A percentile compares a stretch with the other conserved stretches of the same genome.
phyloP scores from a whole-genome alignment of 2,797 vertebrate species.

The Rhabdomys pumilio region DNA sequence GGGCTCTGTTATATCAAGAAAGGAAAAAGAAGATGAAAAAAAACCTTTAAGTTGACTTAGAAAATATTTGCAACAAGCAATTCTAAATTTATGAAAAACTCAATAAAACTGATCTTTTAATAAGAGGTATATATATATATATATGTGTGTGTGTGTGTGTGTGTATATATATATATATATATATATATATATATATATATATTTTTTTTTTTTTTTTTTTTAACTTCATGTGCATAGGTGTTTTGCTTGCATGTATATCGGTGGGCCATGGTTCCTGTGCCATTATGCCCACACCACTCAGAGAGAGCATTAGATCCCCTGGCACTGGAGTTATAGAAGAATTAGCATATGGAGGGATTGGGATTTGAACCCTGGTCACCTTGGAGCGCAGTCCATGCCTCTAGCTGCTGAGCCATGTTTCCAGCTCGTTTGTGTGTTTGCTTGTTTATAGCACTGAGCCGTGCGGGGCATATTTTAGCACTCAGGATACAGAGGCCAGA shows the following conservation, averaged over 20 bases:
- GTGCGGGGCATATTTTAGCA: background rate
- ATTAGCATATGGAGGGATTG: background rate
- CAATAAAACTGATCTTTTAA: background rate
- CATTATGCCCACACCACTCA: background rate
- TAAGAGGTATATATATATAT: background rate
- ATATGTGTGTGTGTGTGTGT: too few relatives aligned
- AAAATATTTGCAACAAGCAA: slow-evolving; percentile 33
- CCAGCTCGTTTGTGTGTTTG: background rate
- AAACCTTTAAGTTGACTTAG: background rate
- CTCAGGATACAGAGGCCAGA: background rate
- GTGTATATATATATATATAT: too few relatives aligned
- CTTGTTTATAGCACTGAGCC: background rate
- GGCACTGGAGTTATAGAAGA: background rate
- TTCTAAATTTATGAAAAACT: slow-evolving; percentile 58
- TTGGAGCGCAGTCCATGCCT: background rate
- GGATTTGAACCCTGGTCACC: background rate
- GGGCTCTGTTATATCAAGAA: background rate
- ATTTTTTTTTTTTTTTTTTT: background rate
- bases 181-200: too few relatives aligned
- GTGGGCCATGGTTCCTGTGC: too few relatives aligned
- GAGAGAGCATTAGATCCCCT: background rate
- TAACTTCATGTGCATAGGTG: background rate
- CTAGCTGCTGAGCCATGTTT: background rate
- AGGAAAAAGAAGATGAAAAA: background rate
- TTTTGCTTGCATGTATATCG: background rate